Percentiles rank a stretch among this genome's conserved stretches.
These are phyloP conservation scores for Loxodonta africana DNA, from an alignment of 2,113 vertebrate genomes.

Conservation along the genomic window DNA sequence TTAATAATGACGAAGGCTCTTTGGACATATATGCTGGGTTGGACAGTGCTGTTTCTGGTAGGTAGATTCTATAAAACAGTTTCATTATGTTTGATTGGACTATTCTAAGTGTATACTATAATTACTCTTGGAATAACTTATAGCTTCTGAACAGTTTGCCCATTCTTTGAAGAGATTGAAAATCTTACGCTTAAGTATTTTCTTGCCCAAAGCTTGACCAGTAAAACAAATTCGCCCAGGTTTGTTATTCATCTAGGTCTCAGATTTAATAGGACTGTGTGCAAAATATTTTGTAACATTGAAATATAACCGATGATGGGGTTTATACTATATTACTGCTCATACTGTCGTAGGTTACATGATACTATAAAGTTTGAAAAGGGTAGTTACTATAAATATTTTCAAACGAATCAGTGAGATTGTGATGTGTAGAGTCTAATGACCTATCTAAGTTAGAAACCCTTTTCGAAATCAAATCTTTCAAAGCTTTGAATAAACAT, in stretches of 20 bases:
- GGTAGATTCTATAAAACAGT: slow-evolving; percentile 63
- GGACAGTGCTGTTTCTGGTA: slow-evolving; percentile 88
- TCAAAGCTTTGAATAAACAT: slow-evolving; percentile 20
- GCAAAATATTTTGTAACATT: slow-evolving; percentile 52
- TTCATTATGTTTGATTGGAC: slow-evolving; percentile 37
- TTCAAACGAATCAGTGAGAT: not conserved
- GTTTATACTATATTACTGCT: not conserved
- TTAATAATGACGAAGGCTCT: slow-evolving; percentile 92
- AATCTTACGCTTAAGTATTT: slow-evolving; percentile 44
- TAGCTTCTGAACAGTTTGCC: not conserved
- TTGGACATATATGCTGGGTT: slow-evolving; percentile 98
- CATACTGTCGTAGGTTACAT: not conserved
- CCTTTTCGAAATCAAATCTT: slow-evolving; percentile 25
- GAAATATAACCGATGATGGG: not conserved
- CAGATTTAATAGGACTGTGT: slow-evolving; percentile 47
- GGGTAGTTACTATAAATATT: not conserved
- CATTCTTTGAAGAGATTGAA: slow-evolving; percentile 59
- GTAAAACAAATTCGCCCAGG: not conserved
- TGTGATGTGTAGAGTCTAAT: not conserved
- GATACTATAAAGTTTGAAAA: slow-evolving; percentile 34
- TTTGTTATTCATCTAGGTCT: slow-evolving; percentile 51
- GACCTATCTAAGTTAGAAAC: slow-evolving; percentile 30
- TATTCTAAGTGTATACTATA: not conserved
- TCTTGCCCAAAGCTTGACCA: slow-evolving; percentile 47
- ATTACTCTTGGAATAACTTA: slow-evolving; percentile 6